Base-by-base conservation (phyloP, 2,888 invertebrate genomes). In the Agapetus fuscipes region DNA sequence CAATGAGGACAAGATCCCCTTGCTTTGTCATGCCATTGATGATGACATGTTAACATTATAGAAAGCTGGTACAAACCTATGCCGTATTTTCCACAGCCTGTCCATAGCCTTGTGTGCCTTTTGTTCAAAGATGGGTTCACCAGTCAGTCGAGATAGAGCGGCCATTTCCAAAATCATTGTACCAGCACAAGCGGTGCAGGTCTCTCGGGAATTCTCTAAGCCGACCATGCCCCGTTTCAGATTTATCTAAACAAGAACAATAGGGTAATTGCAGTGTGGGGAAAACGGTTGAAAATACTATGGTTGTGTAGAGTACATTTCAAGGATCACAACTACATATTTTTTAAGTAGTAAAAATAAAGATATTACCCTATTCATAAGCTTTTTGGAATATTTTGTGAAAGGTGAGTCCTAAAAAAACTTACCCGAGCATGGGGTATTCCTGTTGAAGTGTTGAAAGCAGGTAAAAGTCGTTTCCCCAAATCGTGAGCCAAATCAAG, bases 91-190 rank as follows among this genome's bases (percentile, higher is more conserved):
- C 97, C 97, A 98, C 29, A 98, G 65, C 39, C 88, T 85, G 59
- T 96, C 95, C 95, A 98, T 95, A 1, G 96, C 90, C 53, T 83
- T 82, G 53, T 90, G 87, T 0, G 96, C 95, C 59, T 94, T 94
- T 53, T 87, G 83, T 64, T 96, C 96, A 62, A 88, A 97, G 32
- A 94, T 70, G 0, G 86, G 80, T 58, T 91, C 88, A 53, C 90
- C 95, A 1, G 93, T 89, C 34, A 98, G 72, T 2, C 96, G 76
- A 2, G 93, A 93, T 5, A 98, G 71, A 1, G 96, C 93, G 1
- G 96, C 96, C 80, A 97, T 91, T 67, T 98, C 97, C 20, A 98
- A 66, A 35, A 98, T 84, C 79, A 97, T 94, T 1, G 96, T 96
- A 1, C 97, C 97, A 2, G 95, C 96, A 64, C 97, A 98, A 0